Evolutionary conservation across 30 jellyfish, hydroid and myxozoan genomes (phyloP), one percentile per base, ranked within the genome.

Genomic region (Aurelia coerulea): DNA sequence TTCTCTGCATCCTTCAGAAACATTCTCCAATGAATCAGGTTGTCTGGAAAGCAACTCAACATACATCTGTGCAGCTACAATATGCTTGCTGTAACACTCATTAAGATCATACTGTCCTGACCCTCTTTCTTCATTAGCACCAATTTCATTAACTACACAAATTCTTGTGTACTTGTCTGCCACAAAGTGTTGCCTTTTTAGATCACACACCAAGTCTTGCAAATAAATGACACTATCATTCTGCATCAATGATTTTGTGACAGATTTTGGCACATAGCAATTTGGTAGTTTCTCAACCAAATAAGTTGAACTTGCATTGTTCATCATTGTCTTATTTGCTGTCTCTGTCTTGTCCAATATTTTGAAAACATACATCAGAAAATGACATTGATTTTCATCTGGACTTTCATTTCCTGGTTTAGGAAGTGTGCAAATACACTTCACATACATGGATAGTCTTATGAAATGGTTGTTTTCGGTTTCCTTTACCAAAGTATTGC

Each of bases 211-310:
- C 19, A 84, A 23, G 46, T 71, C 83, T 42, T 84, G 37, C 53
- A 71, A 35, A 3, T 19, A 63, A 33, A 73, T 51, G 54, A 84
- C 12, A 2, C 14, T 37, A 5, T 42, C 62, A 13, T 34, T 39
- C 33, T 62, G 76, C 76, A 60, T 49, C 56, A 84, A 62, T 67
- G 53, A 19, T 5, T 65, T 64, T 39, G 58, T n/a, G 41, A 84
- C 78, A 54, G 23, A 60, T 5, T 66, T 34, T 73, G 93, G 93
- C 23, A 84, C 68, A 31, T 72, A 84, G 84, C 93, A 73, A 65
- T 65, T 67, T 81, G 83, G 54, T 23, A 79, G 73, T 14, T 79
- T 79, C 66, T 65, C 80, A 15, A 65, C 5, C 53, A 19, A 7
- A 19, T 39, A 15, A 34, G 35, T 6, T 13, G 34, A 13, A 60